Evolutionary conservation across 1,140 invertebrate genomes (phyloP).

Genomic region (Drosophila kanapiae): DNA sequence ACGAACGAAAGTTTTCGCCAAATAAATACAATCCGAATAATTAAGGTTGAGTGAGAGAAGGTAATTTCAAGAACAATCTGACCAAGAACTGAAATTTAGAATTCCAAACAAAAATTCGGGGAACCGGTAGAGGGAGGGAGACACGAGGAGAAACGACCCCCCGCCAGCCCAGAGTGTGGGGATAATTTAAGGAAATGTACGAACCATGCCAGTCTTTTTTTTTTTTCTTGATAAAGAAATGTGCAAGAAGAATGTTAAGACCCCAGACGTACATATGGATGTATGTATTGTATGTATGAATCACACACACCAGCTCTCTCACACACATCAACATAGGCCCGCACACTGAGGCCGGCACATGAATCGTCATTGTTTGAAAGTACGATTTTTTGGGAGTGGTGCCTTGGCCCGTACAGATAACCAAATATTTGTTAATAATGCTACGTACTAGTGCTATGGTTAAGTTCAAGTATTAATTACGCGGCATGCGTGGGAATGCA

Average conservation of each 20-base stretch:
- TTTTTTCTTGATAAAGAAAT: constrained; percentile 63
- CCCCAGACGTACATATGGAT: constrained; percentile 29
- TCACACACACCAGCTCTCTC: constrained; percentile 57
- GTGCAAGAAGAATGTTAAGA: constrained; percentile 57
- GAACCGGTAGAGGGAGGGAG: not conserved
- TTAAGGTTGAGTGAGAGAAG: constrained; percentile 70
- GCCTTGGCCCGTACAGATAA: constrained; percentile 32
- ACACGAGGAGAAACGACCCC: constrained; percentile 49
- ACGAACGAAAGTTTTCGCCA: constrained; percentile 32
- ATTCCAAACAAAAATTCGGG: constrained; percentile 43
- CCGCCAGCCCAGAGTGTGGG: constrained; percentile 62
- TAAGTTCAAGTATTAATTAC: constrained; percentile 14
- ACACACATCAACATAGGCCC: constrained; percentile 26
- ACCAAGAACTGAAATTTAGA: constrained; percentile 50
- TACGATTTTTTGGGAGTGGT: constrained; percentile 67
- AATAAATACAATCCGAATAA: constrained; percentile 50
- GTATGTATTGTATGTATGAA: constrained; percentile 51
- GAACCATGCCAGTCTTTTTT: constrained; percentile 46
- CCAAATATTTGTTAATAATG: constrained; percentile 32
- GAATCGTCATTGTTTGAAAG: constrained; percentile 42
- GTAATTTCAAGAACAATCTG: constrained; percentile 63
- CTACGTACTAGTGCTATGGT: not conserved
- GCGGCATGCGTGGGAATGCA: constrained; percentile 33
- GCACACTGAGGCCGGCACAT: constrained; percentile 60
- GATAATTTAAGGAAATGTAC: constrained; percentile 65